Evolutionary conservation across 2,888 invertebrate species (phyloP), one percentile per base, ranked within the genome.

Genomic region (Plagodis dolabraria): DNA sequence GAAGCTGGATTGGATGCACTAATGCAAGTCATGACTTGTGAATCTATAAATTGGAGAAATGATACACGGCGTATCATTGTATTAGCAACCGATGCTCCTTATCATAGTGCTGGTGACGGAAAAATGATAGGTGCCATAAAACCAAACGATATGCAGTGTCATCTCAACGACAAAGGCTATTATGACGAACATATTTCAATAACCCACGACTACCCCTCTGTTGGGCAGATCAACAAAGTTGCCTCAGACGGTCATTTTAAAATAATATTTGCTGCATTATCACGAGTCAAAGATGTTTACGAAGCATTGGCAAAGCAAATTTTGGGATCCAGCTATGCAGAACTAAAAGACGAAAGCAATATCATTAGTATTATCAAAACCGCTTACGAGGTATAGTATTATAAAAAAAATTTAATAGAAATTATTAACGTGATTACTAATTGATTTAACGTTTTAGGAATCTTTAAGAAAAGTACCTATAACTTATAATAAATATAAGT

Each of bases 1-100:
- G 98, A 98, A 87, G 97, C 97, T 12, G 96, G 97, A 5, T 94
- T 98, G 49, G 98, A 98, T 81, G 98, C 96, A 8, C 87, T 98
- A 47, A 96, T 98, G 95, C 98, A 98, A 86, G 96, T 95, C 0
- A 95, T 98, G 76, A 95, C 95, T 8, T 96, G 96, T 72, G 85
- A 93, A 68, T 71, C 94, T 0, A 95, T 97, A 66, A 95, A 95
- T 0, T 98, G 98, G 98, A 89, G 97, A 64, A 77, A 90, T 0
- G 90, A 94, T 35, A 95, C 96, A 0, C 90, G 96, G 61, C 95
- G 95, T 71, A 94, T 98, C 69, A 87, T 98, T 55, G 94, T 98
- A 0, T 94, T 96, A 71, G 96, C 96, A 6, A 97, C 97, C 0
- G 97, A 98, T 82, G 96, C 95, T 7, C 93, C 94, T 7, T 98